Conservation (phyloP, 2,797 vertebrate species). For the Vireo griseus region DNA sequence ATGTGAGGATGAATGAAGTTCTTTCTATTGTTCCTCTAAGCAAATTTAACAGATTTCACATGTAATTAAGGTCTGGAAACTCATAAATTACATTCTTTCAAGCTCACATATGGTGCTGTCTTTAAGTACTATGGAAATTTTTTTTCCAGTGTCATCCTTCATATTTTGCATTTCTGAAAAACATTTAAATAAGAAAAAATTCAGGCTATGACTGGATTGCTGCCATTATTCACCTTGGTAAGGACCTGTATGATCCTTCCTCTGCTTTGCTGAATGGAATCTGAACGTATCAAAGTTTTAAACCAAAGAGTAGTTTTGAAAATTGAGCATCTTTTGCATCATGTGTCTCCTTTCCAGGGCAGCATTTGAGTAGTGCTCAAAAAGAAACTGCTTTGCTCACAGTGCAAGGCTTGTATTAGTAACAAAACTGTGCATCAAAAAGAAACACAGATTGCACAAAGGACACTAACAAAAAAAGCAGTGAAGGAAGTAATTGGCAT, state of each 20-base stretch:
- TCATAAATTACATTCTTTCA: background rate
- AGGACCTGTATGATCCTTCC: background rate
- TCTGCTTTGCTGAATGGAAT: background rate
- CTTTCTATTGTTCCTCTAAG: background rate
- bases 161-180: background rate
- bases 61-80: background rate
- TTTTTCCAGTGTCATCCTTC: background rate
- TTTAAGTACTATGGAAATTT: background rate
- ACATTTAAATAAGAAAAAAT: background rate
- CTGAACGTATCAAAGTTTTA: background rate
- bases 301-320: background rate
- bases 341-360: background rate
- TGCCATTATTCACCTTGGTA: background rate
- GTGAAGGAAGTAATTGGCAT: constrained; percentile 49
- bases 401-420: constrained; percentile 74
- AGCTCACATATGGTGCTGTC: background rate
- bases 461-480: constrained; percentile 63
- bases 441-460: constrained; percentile 45
- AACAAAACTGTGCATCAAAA: constrained; percentile 62
- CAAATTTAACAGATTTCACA: background rate
- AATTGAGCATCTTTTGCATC: background rate
- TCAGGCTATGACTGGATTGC: background rate
- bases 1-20: background rate
- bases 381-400: constrained; percentile 66
- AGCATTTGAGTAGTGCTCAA: background rate